Evolutionary conservation across 2,797 vertebrate genomes (phyloP).

Genomic region (Acridotheres tristis): DNA sequence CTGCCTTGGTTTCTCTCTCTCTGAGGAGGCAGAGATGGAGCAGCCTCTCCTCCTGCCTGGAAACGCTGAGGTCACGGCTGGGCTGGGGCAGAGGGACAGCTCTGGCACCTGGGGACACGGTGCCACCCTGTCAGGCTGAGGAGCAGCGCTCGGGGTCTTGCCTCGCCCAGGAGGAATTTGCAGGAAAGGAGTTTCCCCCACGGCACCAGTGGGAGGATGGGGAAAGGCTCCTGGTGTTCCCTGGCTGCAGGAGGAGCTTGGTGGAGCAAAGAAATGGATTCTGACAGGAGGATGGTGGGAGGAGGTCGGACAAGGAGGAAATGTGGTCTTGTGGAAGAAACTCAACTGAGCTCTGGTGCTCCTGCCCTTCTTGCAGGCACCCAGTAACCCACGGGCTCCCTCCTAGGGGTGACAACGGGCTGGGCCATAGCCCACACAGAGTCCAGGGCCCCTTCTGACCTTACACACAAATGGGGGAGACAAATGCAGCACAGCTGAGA

Average conservation of each 20-base stretch:
- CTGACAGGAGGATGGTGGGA: background rate
- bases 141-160: background rate
- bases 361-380: background rate
- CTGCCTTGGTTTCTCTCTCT: slow-evolving; percentile 54
- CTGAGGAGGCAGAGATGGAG: background rate
- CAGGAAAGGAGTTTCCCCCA: background rate
- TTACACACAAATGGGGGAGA: background rate
- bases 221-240: background rate
- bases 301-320: background rate
- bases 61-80: fast-evolving
- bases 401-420: background rate
- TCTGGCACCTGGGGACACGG: fast-evolving
- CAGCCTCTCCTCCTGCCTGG: slow-evolving; percentile 11
- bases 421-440: background rate
- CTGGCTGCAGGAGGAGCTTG: background rate
- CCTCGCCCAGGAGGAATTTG: background rate
- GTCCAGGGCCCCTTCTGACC: background rate
- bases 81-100: background rate
- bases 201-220: background rate
- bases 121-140: background rate
- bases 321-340: background rate
- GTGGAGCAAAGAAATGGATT: fast-evolving
- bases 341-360: background rate
- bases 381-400: fast-evolving
- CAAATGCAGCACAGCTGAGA: background rate